phyloP scores from a whole-genome alignment of 2,113 vertebrate genomes.

The Propithecus coquereli region DNA sequence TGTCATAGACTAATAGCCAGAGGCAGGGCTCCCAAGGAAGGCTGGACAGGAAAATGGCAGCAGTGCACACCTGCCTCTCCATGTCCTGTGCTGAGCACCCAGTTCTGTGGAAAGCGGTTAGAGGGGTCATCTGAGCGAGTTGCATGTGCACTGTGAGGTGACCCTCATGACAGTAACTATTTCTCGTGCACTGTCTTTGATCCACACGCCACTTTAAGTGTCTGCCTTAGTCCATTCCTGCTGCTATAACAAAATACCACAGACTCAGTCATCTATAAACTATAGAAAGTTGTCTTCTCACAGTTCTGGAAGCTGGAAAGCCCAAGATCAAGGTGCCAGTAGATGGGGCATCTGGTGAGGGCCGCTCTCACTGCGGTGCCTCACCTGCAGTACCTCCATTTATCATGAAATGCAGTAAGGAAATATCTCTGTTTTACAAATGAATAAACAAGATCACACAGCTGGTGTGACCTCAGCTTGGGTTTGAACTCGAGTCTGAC shows the following conservation, averaged over 20 bases:
- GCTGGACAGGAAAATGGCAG: background rate
- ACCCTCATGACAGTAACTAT: too few relatives aligned
- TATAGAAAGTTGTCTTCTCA: background rate
- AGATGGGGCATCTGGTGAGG: background rate
- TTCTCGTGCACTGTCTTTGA: fast-evolving
- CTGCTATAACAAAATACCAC: background rate
- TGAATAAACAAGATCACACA: background rate
- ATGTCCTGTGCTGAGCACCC: background rate
- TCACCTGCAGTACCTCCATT: background rate
- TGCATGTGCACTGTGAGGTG: fast-evolving
- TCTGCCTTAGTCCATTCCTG: background rate
- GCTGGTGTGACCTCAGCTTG: background rate
- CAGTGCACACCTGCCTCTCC: background rate
- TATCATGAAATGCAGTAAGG: background rate
- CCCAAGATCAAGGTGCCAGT: background rate
- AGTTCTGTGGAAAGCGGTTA: background rate
- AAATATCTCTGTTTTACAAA: background rate
- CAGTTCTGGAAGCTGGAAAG: background rate
- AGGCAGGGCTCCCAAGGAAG: background rate
- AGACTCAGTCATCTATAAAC: background rate
- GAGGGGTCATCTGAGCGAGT: background rate
- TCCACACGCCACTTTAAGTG: too few relatives aligned
- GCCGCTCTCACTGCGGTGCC: background rate
- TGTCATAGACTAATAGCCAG: background rate
- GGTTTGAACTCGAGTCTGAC: background rate